Percentiles rank a stretch among this genome's conserved stretches.
Evolutionary conservation across 53 echinoderm and acorn worm genomes (phyloP).

Genomic region (Henricia sp.): DNA sequence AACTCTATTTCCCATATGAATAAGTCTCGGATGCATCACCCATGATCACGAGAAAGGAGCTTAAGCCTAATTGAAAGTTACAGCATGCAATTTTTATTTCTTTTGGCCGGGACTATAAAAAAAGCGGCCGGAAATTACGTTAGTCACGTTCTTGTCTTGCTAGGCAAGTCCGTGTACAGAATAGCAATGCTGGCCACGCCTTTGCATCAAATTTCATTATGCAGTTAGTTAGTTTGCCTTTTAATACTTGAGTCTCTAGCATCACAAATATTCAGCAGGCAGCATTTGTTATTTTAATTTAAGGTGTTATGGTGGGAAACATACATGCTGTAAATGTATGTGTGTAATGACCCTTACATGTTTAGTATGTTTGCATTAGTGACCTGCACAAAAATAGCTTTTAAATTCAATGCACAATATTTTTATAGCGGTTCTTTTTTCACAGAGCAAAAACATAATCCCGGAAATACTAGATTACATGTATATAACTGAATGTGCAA

Average conservation of each 20-base stretch:
- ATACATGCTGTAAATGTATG: no score
- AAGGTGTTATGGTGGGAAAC: no score
- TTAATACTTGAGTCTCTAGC: neutral
- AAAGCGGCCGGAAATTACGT: slow-evolving; percentile 39
- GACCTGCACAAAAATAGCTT: neutral
- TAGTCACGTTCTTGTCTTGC: slow-evolving; percentile 28
- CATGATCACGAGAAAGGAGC: slow-evolving; percentile 30
- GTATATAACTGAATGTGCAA: no score
- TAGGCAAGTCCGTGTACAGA: neutral
- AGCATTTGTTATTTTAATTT: neutral
- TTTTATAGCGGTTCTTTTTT: no score
- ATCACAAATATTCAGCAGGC: no score
- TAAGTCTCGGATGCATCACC: neutral
- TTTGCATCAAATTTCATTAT: slow-evolving; percentile 11
- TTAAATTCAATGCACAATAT: no score
- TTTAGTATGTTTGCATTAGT: neutral
- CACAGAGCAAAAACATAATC: no score
- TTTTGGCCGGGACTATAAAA: neutral
- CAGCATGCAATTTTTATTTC: neutral
- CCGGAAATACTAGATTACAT: no score
- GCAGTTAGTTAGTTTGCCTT: neutral
- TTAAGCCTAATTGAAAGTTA: slow-evolving; percentile 39
- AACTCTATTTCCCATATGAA: slow-evolving; percentile 52
- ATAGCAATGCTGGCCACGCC: neutral
- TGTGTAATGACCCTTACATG: no score